These are phyloP conservation scores for Poeciliopsis turneri DNA, from an alignment of 2,797 vertebrate species.

Conservation along the genomic window DNA sequence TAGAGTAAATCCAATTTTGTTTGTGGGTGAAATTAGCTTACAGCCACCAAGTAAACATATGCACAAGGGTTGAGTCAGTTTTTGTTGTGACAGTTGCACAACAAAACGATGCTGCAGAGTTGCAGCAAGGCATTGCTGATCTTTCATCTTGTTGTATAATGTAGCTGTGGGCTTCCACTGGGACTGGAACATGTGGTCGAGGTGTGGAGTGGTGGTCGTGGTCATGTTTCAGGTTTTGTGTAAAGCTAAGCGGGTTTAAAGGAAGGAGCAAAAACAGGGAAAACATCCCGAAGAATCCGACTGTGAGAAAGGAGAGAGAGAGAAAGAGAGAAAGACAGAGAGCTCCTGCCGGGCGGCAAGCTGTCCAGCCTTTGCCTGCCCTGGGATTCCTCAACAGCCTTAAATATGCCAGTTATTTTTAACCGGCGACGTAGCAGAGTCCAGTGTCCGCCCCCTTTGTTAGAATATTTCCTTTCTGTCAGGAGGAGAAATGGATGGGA, in stretches of 20 bases:
- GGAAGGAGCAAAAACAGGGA: slow-evolving; percentile 42
- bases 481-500: slow-evolving; percentile 94
- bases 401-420: slow-evolving; percentile 99
- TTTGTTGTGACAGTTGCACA: slow-evolving; percentile 56
- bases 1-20: not conserved
- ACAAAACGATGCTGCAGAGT: slow-evolving; percentile 39
- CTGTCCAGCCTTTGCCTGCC: slow-evolving; percentile 89
- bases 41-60: slow-evolving; percentile 36
- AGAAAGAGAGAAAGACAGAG: slow-evolving; percentile 10
- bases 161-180: slow-evolving; percentile 46
- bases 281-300: slow-evolving; percentile 45
- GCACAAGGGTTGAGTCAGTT: slow-evolving; percentile 44
- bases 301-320: slow-evolving; percentile 42
- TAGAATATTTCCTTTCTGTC: slow-evolving; percentile 95
- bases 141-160: slow-evolving; percentile 58
- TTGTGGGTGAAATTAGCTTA: not conserved
- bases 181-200: slow-evolving; percentile 35
- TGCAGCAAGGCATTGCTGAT: slow-evolving; percentile 33
- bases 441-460: slow-evolving; percentile 85
- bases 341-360: slow-evolving; percentile 77
- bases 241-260: slow-evolving; percentile 33
- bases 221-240: slow-evolving; percentile 33
- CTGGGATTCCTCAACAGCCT: slow-evolving; percentile 95
- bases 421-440: slow-evolving; percentile 91
- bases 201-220: slow-evolving; percentile 39